Evolutionary conservation across 2,797 vertebrate species (phyloP), one percentile per base, ranked within the genome.

Genomic region (Furcifer pardalis): DNA sequence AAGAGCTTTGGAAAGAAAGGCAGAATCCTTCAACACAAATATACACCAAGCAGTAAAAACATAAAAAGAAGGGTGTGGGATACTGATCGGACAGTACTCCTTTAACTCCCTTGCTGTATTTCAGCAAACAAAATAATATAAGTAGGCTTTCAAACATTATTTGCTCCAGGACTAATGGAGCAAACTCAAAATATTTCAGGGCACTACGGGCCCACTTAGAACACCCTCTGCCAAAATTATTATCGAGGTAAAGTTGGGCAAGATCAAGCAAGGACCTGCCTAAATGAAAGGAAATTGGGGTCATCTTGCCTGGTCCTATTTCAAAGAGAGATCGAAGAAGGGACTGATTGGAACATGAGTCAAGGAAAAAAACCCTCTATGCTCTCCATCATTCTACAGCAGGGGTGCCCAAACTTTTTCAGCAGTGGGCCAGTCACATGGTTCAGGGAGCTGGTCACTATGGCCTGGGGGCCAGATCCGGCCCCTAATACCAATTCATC

Each of bases 291-390:
- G 92, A 93, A 21, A 23, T 87, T 91, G 89, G 82, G 88, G 91
- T 92, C 88, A 79, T 40, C 81, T 85, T 91, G 83, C 87, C 82
- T 92, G 88, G 89, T 66, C 46, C 76, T 91, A 75, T 81, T 40
- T 87, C 65, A 91, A 12, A 52, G 35, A 32, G n/a, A 15, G 66
- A 91, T 89, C 91, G 93, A 86, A 92, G 94, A 96, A 95, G 94
- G 89, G 94, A 59, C 52, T 87, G 94, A 94, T 91, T 91, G 88
- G 88, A 93, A 90, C 88, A 95, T 93, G 87, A 93, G 94, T 94
- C 92, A 90, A 95, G 94, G 92, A 96, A 94, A 96, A 97, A 91
- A 96, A 97, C 96, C 94, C 95, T 96, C 96, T 96, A 96, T 92
- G 94, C 94, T 86, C 94, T 94, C 94, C 94, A n/a, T n/a, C n/a